Conservation (phyloP, 2,113 vertebrate genomes). For the Tonatia bakeri region DNA sequence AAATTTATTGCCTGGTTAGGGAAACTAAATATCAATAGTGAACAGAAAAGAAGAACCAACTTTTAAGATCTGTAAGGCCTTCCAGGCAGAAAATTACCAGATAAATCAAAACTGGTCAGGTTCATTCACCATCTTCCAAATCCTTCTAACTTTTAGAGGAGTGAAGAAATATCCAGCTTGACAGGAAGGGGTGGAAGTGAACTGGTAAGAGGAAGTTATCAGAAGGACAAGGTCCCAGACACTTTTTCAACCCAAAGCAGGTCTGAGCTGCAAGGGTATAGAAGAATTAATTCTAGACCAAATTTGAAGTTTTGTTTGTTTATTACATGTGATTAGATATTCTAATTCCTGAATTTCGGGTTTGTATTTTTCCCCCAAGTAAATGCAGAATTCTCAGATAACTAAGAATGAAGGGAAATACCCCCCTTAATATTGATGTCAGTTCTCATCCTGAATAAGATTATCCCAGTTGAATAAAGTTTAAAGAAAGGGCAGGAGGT, state of each 20-base stretch:
- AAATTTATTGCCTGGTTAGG: not conserved
- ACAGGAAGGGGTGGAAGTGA: fast-evolving
- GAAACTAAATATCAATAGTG: not conserved
- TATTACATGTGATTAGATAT: not conserved
- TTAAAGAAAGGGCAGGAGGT: not conserved
- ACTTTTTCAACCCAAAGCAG: not conserved
- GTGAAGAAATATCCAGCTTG: not conserved
- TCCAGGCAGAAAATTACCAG: not conserved
- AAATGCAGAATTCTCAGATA: not conserved
- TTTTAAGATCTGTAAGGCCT: not conserved
- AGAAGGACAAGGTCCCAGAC: not conserved
- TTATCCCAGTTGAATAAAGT: not conserved
- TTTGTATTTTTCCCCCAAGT: not conserved
- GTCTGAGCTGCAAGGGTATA: not conserved
- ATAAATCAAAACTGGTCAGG: not conserved
- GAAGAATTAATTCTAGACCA: not conserved
- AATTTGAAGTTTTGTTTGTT: not conserved
- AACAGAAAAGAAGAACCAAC: not conserved
- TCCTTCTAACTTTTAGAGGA: not conserved
- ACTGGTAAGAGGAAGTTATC: not conserved
- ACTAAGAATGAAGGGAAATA: not conserved
- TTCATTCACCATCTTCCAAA: not conserved
- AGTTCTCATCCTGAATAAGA: not conserved
- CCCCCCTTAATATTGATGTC: not conserved
- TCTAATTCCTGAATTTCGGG: not conserved